A percentile compares a stretch with the other conserved stretches of the same genome.
phyloP scores from a whole-genome alignment of 1,140 invertebrate species.

The Lepidurus packardi region DNA sequence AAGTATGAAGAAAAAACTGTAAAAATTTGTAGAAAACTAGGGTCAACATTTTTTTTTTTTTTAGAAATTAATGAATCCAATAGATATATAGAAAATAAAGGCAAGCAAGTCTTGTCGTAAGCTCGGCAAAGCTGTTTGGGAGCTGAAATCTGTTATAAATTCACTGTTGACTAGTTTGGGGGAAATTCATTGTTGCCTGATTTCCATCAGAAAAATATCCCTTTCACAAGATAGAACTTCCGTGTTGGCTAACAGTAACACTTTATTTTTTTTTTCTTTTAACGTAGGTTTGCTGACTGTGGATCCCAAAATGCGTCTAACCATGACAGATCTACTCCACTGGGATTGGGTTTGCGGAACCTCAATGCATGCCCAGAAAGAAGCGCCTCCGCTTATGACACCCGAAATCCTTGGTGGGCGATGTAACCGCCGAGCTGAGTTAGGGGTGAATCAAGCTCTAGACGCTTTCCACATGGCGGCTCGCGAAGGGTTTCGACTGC shows the following conservation, averaged over 20 bases:
- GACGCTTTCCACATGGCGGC: constrained; percentile 65
- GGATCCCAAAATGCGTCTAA: constrained; percentile 65
- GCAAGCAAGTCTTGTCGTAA: too few species aligned
- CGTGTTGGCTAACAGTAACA: not conserved
- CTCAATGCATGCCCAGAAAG: constrained; percentile 42
- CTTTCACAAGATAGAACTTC: too few species aligned
- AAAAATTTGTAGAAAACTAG: too few species aligned
- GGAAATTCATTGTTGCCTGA: too few species aligned
- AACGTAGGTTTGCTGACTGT: constrained; percentile 63
- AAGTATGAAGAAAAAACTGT: too few species aligned
- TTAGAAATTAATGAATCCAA: too few species aligned
- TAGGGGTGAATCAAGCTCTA: constrained; percentile 54
- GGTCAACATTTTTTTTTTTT: too few species aligned
- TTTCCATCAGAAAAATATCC: too few species aligned
- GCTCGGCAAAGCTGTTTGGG: too few species aligned
- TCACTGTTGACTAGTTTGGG: too few species aligned
- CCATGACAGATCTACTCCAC: constrained; percentile 56
- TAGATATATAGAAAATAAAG: too few species aligned
- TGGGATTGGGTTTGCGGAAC: constrained; percentile 58
- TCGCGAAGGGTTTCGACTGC: constrained; percentile 63
- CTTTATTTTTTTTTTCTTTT: constrained; percentile 28
- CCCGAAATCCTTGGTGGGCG: constrained; percentile 39
- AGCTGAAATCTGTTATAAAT: too few species aligned
- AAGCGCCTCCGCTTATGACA: constrained; percentile 54
- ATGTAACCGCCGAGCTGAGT: constrained; percentile 43